These are phyloP conservation scores for Caenorhabditis sp. DNA, from an alignment of 2,888 invertebrate genomes.

Conservation along the genomic window DNA sequence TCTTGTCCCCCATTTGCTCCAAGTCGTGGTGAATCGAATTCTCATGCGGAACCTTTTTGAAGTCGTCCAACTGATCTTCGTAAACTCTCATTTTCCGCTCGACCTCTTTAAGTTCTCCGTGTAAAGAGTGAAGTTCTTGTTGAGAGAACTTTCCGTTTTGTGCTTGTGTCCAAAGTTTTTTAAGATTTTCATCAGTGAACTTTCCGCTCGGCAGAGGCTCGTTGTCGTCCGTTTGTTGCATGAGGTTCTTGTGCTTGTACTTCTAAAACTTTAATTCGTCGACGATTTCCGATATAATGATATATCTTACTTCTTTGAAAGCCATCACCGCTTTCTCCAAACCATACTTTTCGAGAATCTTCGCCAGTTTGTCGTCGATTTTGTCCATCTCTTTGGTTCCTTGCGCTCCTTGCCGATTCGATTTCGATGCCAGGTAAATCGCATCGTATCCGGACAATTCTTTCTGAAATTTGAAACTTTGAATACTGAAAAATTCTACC, in stretches of 20 bases:
- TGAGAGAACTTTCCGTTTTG: slow-evolving; percentile 70
- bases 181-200: slow-evolving; percentile 75
- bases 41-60: slow-evolving; percentile 71
- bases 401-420: slow-evolving; percentile 59
- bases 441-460: slow-evolving; percentile 77
- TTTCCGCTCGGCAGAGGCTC: slow-evolving; percentile 51
- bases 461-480: slow-evolving; percentile 67
- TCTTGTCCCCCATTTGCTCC: slow-evolving; percentile 33
- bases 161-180: slow-evolving; percentile 77
- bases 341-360: slow-evolving; percentile 77
- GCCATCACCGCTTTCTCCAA: slow-evolving; percentile 76
- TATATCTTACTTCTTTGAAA: slow-evolving; percentile 76
- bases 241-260: slow-evolving; percentile 67
- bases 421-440: slow-evolving; percentile 76
- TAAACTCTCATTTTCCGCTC: slow-evolving; percentile 67
- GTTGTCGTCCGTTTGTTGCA: slow-evolving; percentile 54
- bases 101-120: slow-evolving; percentile 70
- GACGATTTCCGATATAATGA: neutral
- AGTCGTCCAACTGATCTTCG: slow-evolving; percentile 66
- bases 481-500: too few species aligned
- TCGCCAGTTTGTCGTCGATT: slow-evolving; percentile 77
- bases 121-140: slow-evolving; percentile 70
- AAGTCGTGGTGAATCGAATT: slow-evolving; percentile 67
- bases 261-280: slow-evolving; percentile 57
- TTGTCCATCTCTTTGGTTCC: slow-evolving; percentile 64